phyloP scores from a whole-genome alignment of 2,113 vertebrate species.

The Mesembrinibis cayennensis region DNA sequence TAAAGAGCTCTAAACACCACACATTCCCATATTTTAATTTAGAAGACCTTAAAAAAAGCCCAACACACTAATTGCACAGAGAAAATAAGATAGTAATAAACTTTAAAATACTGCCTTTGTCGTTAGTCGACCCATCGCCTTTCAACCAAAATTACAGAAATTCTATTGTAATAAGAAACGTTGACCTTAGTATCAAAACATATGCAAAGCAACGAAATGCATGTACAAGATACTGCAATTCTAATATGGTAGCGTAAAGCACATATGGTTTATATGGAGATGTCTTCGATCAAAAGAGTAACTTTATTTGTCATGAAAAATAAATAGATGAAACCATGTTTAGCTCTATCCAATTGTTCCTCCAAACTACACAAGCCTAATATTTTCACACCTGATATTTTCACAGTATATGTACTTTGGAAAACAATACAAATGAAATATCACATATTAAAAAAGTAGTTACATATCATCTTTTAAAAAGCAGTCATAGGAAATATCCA shows the following conservation, averaged over 20 bases:
- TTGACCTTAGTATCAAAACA: not conserved
- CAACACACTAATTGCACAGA: not conserved
- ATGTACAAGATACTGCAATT: not conserved
- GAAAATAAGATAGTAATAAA: not conserved
- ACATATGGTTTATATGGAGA: fast-evolving
- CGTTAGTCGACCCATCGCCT: not conserved
- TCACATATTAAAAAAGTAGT: not conserved
- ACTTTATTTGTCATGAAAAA: not conserved
- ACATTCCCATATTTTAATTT: not conserved
- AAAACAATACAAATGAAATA: not conserved
- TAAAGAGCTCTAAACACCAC: not conserved
- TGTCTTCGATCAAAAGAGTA: not conserved
- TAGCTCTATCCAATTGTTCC: not conserved
- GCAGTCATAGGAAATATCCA: not conserved
- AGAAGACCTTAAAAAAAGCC: not conserved
- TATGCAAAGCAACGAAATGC: not conserved
- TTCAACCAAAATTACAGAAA: not conserved
- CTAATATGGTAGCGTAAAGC: not conserved
- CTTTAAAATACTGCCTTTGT: not conserved
- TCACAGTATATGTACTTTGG: not conserved
- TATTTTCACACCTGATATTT: not conserved
- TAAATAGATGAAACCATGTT: not conserved
- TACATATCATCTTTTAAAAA: not conserved
- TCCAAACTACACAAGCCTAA: not conserved
- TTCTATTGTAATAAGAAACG: not conserved